Evolutionary conservation across 1,140 invertebrate genomes (phyloP).

Genomic region (Euglossa dilemma): DNA sequence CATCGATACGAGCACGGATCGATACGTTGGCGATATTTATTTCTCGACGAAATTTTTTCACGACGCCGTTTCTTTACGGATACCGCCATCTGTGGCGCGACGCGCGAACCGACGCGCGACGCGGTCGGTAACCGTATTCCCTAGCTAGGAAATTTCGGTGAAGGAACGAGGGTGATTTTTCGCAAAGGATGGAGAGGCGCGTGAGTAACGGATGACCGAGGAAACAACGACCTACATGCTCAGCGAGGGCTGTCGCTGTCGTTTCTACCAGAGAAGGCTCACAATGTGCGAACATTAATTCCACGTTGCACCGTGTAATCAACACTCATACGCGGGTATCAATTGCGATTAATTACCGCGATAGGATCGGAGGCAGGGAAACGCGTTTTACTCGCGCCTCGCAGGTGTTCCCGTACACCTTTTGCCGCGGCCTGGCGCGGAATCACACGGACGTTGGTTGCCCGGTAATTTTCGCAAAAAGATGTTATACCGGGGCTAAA

Average conservation of each 20-base stretch:
- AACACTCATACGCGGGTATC: constrained; percentile 29
- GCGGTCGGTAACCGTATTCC: background rate
- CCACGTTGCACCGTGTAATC: constrained; percentile 36
- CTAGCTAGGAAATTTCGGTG: background rate
- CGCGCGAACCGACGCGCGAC: background rate
- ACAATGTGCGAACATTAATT: constrained; percentile 45
- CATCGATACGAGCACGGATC: no score
- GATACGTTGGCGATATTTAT: background rate
- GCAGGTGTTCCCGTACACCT: constrained; percentile 34
- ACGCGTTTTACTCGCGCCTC: constrained; percentile 26
- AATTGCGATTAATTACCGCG: constrained; percentile 48
- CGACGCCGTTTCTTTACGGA: background rate
- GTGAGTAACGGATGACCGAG: background rate
- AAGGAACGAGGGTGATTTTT: background rate
- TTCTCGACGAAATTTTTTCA: background rate
- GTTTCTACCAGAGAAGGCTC: background rate
- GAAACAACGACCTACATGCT: constrained; percentile 33
- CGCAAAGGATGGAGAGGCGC: no score
- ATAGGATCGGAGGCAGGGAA: constrained; percentile 24
- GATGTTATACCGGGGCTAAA: background rate
- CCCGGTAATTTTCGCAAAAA: constrained; percentile 28
- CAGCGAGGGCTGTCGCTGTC: background rate
- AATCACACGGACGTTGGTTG: constrained; percentile 8
- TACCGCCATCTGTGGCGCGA: background rate
- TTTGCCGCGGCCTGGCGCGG: background rate